These are phyloP conservation scores for Boloria euphrosyne DNA, from an alignment of 2,888 invertebrate species.

Conservation along the genomic window DNA sequence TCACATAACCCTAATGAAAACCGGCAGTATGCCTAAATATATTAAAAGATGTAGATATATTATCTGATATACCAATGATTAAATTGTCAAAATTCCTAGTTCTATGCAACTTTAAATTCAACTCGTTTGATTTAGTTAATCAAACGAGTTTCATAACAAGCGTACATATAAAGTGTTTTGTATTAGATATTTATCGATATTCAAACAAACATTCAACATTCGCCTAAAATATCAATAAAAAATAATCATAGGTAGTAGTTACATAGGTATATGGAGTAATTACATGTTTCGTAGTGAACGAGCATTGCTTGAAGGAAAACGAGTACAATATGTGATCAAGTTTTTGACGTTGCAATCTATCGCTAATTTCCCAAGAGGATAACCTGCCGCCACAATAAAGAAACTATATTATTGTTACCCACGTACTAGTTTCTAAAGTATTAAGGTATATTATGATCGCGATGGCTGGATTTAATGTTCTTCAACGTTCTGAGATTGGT, in stretches of 20 bases:
- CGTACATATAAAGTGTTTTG: no score
- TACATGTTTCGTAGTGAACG: slow-evolving; percentile 48
- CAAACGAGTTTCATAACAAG: no score
- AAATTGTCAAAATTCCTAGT: no score
- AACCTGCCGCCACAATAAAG: slow-evolving; percentile 73
- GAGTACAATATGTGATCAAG: slow-evolving; percentile 74
- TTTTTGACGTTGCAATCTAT: slow-evolving; percentile 76
- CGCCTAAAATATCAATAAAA: not conserved
- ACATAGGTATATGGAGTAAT: slow-evolving; percentile 5
- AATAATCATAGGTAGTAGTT: not conserved
- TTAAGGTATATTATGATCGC: slow-evolving; percentile 29
- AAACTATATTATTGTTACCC: slow-evolving; percentile 72
- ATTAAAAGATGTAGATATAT: no score
- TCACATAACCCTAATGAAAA: no score
- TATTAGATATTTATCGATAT: no score
- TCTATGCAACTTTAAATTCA: no score
- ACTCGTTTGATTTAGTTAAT: no score
- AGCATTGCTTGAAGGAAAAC: slow-evolving; percentile 61
- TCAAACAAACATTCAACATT: no score
- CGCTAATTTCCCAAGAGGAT: slow-evolving; percentile 75
- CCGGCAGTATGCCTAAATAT: no score
- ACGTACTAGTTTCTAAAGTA: slow-evolving; percentile 36
- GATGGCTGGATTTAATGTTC: slow-evolving; percentile 9
- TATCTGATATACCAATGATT: no score
- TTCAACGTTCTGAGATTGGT: slow-evolving; percentile 1